phyloP scores from a whole-genome alignment of 2,888 invertebrate species.

The Emmelina monodactyla region DNA sequence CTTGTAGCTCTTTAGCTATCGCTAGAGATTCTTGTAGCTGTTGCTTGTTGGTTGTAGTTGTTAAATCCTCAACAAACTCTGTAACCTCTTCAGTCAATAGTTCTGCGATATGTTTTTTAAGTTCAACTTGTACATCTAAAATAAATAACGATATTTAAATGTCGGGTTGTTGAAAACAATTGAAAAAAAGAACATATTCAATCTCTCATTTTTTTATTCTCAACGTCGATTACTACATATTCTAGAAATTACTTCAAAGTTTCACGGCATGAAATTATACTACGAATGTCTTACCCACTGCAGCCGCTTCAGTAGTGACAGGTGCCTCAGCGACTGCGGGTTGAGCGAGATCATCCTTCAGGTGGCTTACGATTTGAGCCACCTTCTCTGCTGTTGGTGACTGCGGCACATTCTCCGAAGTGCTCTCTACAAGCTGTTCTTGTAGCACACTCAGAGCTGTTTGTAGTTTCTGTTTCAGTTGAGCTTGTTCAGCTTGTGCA shows the following conservation, averaged over 20 bases:
- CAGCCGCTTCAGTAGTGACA: no score
- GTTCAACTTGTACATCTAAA: conserved; percentile 11
- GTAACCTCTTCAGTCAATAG: conserved; percentile 20
- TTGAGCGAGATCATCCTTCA: not conserved
- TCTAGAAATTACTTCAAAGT: no score
- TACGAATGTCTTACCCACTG: no score
- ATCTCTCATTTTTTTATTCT: no score
- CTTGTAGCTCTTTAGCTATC: conserved; percentile 18
- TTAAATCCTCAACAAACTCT: conserved; percentile 18
- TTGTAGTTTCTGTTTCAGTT: conserved; percentile 5
- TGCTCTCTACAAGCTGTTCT: not conserved
- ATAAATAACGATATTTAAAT: not conserved
- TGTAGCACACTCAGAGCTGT: conserved; percentile 4
- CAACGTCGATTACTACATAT: no score
- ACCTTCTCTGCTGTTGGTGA: not conserved
- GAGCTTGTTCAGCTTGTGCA: not conserved
- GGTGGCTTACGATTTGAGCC: not conserved
- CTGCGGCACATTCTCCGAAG: not conserved
- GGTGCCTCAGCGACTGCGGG: no score
- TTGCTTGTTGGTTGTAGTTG: conserved; percentile 15
- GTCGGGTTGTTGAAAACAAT: no score
- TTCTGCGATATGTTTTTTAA: conserved; percentile 23
- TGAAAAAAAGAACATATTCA: no score
- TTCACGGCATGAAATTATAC: no score
- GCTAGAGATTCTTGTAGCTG: conserved; percentile 20